Evolutionary conservation across 2,797 vertebrate genomes (phyloP).

Genomic region (Pseudopleuronectes americanus): DNA sequence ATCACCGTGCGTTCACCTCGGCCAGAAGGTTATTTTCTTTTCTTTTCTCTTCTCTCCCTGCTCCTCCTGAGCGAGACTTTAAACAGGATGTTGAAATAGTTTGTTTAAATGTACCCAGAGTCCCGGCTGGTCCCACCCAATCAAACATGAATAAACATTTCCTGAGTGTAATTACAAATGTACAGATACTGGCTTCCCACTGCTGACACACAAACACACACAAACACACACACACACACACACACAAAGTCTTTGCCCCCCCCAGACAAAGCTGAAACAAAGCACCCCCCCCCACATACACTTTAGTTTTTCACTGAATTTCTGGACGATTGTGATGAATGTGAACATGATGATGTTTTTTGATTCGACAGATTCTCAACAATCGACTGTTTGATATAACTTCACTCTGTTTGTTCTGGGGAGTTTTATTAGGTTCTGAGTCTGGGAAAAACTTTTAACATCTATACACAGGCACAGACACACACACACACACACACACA

Average conservation of each 20-base stretch:
- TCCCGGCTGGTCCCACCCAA: slow-evolving; percentile 87
- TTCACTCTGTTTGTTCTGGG: no score
- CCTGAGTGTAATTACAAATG: slow-evolving; percentile 89
- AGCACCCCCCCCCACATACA: no score
- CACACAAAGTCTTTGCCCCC: background rate
- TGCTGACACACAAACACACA: slow-evolving; percentile 44
- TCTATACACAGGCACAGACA: background rate
- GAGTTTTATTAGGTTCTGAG: no score
- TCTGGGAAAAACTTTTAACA: no score
- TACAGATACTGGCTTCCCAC: slow-evolving; percentile 79
- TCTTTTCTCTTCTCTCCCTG: slow-evolving; percentile 45
- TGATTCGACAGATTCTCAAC: no score
- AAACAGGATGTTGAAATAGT: slow-evolving; percentile 91
- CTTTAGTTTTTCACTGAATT: no score
- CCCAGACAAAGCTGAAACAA: no score
- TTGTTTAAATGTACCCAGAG: slow-evolving; percentile 91
- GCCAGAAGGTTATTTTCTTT: slow-evolving; percentile 20
- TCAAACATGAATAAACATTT: slow-evolving; percentile 91
- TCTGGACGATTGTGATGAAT: no score
- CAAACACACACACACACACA: slow-evolving; percentile 26
- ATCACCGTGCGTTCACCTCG: slow-evolving; percentile 64
- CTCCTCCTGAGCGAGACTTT: slow-evolving; percentile 84
- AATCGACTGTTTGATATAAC: no score
- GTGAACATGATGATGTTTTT: no score
- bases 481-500: background rate